Evolutionary conservation across 2,113 vertebrate species (phyloP).

Genomic region (Ancistrus triradiatus): DNA sequence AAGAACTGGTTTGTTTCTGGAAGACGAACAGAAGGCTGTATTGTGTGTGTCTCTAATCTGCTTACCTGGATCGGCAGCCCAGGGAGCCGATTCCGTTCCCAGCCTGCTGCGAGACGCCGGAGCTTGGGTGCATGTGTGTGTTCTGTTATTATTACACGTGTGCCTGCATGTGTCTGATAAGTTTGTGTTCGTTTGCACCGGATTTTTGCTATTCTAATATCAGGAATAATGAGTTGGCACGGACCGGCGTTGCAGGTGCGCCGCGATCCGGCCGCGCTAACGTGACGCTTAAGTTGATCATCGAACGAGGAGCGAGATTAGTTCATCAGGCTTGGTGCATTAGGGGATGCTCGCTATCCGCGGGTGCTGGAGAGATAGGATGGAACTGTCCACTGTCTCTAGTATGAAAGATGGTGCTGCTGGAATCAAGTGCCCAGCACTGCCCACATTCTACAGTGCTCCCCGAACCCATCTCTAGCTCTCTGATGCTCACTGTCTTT

Average conservation of each 20-base stretch:
- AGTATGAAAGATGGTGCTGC: too few species aligned
- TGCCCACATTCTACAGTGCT: too few species aligned
- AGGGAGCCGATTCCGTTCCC: conserved; percentile 61
- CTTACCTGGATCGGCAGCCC: conserved; percentile 74
- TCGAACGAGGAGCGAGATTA: too few species aligned
- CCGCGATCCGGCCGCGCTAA: too few species aligned
- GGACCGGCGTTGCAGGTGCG: neutral
- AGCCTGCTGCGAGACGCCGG: conserved; percentile 65
- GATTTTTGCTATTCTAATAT: conserved; percentile 20
- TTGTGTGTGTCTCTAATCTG: conserved; percentile 76
- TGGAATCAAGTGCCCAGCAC: too few species aligned
- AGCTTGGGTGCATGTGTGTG: conserved; percentile 31
- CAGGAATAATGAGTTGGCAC: conserved; percentile 3
- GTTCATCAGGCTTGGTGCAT: too few species aligned
- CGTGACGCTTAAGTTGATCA: too few species aligned
- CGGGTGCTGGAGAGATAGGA: too few species aligned
- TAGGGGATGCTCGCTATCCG: too few species aligned
- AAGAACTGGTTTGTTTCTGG: conserved; percentile 68
- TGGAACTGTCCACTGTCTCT: too few species aligned
- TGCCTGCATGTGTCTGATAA: conserved; percentile 46
- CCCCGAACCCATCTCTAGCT: too few species aligned
- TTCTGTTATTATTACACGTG: neutral
- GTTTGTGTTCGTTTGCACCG: conserved; percentile 31
- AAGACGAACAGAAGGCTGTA: conserved; percentile 71
- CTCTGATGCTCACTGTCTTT: too few species aligned